These are phyloP conservation scores for Artemisiospiza belli DNA, from an alignment of 2,113 vertebrate genomes.

Conservation along the genomic window DNA sequence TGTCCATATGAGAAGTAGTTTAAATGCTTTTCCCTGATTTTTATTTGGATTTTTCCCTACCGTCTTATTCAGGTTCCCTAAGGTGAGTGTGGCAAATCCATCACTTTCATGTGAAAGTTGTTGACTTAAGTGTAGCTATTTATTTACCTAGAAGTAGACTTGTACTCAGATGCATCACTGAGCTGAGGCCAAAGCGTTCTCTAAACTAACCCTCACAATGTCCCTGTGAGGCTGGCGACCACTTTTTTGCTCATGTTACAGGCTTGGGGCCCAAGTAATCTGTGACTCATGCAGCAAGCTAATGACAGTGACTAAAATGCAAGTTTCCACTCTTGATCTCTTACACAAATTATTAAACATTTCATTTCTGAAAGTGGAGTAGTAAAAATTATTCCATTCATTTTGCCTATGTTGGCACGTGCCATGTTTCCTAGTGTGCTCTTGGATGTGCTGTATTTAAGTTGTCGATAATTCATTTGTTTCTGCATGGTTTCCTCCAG, in stretches of 20 bases:
- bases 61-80: background rate
- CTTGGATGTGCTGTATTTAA: background rate
- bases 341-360: background rate
- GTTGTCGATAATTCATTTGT: background rate
- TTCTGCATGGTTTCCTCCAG: background rate
- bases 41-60: background rate
- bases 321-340: background rate
- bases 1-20: background rate
- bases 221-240: background rate
- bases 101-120: background rate
- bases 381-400: background rate
- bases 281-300: background rate
- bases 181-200: background rate
- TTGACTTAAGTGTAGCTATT: conserved; percentile 7
- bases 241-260: background rate
- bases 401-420: background rate
- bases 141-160: conserved; percentile 2
- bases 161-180: background rate
- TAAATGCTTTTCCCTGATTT: background rate
- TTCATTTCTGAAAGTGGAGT: background rate
- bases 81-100: background rate
- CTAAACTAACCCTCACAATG: background rate
- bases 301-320: background rate
- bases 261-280: background rate
- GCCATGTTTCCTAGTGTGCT: rapidly evolving